Base-by-base conservation (phyloP, 2,888 invertebrate genomes). In the Punctoribates punctum region DNA sequence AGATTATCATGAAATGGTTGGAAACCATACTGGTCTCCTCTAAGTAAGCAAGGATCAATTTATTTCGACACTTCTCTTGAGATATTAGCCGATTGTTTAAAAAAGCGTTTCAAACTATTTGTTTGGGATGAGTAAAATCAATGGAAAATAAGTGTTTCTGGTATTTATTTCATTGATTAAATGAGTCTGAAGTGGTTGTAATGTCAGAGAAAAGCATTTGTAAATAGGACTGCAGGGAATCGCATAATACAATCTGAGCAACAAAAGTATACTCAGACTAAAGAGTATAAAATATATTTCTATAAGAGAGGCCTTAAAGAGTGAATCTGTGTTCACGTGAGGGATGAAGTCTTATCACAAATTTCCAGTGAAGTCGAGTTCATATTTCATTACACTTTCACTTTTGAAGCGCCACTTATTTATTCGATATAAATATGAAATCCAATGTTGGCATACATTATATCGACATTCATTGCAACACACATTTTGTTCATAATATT, bases 191-290 rank as follows among this genome's bases (percentile, higher is more conserved):
- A 60, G 60, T 20, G 60, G 60, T 60, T 57, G 57, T 57, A 27
- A 60, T 67, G 38, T 60, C 13, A 23, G 60, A 60, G 60, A 25
- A 60, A 60, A 27, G 60, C 60, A 60, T 25, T 60, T 60, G 65
- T 34, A 65, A 72, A 72, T 72, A 46, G 25, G 46, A 72, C 48
- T 72, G 5, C n/a, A 46, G 72, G 72, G 72, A 72, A 72, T 72
- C 23, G 9, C 20, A 48, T 46, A 9, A 46, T 13, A 46, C 17
- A 72, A 46, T 67, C 20, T 13, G 34, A 42, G 72, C 48, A 48
- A 46, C 20, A 42, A 72, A 72, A 42, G n/a, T n/a, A 23, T 27
- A 27, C 15, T 72, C 15, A 20, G 11, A 6, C 25, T 48, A 48
- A 46, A 48, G 46, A 48, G 72, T 46, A 42, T 46, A 20, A 72